Conservation (phyloP, 2,797 vertebrate genomes). For the Pangasius larnaudii region DNA sequence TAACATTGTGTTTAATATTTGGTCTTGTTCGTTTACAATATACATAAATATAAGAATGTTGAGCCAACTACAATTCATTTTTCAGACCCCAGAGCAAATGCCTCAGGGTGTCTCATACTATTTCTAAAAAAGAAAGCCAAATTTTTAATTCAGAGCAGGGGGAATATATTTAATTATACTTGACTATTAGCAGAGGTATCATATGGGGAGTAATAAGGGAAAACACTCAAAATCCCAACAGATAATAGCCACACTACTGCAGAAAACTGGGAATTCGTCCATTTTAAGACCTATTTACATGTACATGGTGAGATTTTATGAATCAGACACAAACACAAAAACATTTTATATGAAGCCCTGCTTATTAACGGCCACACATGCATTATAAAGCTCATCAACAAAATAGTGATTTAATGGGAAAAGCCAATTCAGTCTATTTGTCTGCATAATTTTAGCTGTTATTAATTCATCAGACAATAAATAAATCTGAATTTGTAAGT, state of each 20-base stretch:
- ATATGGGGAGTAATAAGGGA: slow-evolving; percentile 29
- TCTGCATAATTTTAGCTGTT: background rate
- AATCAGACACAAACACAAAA: background rate
- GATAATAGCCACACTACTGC: background rate
- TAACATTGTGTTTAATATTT: background rate
- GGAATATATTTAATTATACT: slow-evolving; percentile 12
- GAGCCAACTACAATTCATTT: background rate
- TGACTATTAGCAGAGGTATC: slow-evolving; percentile 15
- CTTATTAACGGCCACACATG: background rate
- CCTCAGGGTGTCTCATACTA: background rate
- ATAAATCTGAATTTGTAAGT: background rate
- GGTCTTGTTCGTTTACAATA: background rate
- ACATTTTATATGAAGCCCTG: background rate
- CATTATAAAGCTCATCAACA: background rate
- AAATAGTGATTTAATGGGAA: background rate
- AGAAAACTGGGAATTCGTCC: background rate
- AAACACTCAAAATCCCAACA: slow-evolving; percentile 11
- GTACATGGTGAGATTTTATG: background rate
- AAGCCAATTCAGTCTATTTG: background rate
- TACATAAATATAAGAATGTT: background rate
- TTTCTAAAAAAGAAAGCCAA: too few relatives aligned
- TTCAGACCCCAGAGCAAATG: background rate
- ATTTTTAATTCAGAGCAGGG: background rate
- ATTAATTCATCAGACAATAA: background rate
- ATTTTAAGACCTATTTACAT: background rate